phyloP scores from a whole-genome alignment of 2,113 vertebrate species.

The Cebidichthys violaceus region DNA sequence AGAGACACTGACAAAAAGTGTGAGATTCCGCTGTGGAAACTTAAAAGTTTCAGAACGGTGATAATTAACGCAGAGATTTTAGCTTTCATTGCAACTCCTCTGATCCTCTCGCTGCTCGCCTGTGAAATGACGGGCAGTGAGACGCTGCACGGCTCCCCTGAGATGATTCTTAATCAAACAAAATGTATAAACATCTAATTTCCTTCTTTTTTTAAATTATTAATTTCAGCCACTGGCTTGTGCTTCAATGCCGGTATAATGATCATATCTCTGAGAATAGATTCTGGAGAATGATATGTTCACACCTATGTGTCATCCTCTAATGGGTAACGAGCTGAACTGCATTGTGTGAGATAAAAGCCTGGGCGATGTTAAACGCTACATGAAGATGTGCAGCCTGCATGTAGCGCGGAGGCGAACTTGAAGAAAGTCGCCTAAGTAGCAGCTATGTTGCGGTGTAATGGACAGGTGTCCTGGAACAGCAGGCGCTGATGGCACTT shows the following conservation, averaged over 20 bases:
- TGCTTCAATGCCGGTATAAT: slow-evolving; percentile 3
- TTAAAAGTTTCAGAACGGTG: slow-evolving; percentile 27
- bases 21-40: slow-evolving; percentile 2
- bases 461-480: slow-evolving; percentile 67
- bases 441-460: slow-evolving; percentile 27
- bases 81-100: slow-evolving; percentile 40
- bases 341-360: not conserved
- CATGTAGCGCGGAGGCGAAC: not conserved
- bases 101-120: slow-evolving; percentile 47
- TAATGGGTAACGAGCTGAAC: not conserved
- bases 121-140: slow-evolving; percentile 49
- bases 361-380: not conserved
- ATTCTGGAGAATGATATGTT: not conserved
- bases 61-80: slow-evolving; percentile 43
- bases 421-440: slow-evolving; percentile 39
- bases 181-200: slow-evolving; percentile 53
- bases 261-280: not conserved
- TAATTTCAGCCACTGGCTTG: not conserved
- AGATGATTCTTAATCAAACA: slow-evolving; percentile 52
- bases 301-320: not conserved
- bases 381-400: slow-evolving; percentile 10
- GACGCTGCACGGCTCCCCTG: slow-evolving; percentile 30
- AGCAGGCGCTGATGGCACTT: slow-evolving; percentile 45
- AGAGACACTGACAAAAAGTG: not conserved
- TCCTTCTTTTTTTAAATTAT: not conserved